These are phyloP conservation scores for Hippasteria phrygiana DNA, from an alignment of 53 echinoderm and acorn worm species.

Conservation along the genomic window DNA sequence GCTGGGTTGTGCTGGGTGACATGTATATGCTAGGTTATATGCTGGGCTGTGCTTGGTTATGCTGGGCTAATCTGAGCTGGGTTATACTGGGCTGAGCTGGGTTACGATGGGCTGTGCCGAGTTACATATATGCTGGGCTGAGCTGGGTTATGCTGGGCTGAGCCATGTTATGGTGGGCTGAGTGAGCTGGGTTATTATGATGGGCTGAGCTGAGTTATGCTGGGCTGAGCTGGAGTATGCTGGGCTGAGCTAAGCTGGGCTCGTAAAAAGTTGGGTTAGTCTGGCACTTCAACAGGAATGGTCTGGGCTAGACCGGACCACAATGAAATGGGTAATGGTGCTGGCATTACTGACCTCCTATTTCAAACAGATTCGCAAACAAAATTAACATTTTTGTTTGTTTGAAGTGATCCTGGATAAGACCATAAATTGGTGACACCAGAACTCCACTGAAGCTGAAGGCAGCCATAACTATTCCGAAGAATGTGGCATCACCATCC, in stretches of 20 bases:
- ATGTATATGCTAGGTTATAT: background rate
- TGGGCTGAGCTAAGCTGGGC: background rate
- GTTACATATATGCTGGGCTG: too few species aligned
- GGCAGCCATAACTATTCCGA: slow-evolving; percentile 80
- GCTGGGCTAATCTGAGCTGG: background rate
- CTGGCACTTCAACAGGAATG: background rate
- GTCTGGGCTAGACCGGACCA: background rate
- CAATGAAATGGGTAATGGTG: background rate
- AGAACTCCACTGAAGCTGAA: slow-evolving; percentile 88
- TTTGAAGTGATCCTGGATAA: slow-evolving; percentile 75
- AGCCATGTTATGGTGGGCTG: background rate
- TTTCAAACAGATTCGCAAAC: slow-evolving; percentile 89
- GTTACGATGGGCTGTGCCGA: too few species aligned
- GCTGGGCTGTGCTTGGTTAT: background rate
- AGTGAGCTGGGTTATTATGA: too few species aligned
- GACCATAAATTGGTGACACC: slow-evolving; percentile 80
- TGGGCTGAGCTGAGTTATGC: background rate
- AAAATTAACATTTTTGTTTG: slow-evolving; percentile 86
- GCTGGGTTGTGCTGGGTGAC: background rate
- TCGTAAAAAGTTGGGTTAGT: background rate
- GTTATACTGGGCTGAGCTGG: background rate
- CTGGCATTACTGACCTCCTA: slow-evolving; percentile 82
- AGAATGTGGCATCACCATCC: slow-evolving; percentile 75
- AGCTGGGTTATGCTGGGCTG: background rate
- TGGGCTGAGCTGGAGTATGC: background rate